Evolutionary conservation across 2,888 invertebrate species (phyloP).

Genomic region (Calephelis perditalis): DNA sequence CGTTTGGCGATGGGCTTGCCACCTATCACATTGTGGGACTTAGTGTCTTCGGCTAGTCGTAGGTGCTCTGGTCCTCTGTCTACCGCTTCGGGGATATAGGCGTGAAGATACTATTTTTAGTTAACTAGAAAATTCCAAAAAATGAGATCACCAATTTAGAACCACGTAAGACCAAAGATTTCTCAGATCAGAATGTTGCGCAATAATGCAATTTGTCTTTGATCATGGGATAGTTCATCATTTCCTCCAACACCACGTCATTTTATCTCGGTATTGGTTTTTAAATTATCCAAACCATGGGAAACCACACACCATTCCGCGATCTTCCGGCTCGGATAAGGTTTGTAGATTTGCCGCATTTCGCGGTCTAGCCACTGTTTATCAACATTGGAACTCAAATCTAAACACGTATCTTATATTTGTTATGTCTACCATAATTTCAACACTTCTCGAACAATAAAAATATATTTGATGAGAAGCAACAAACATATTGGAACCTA

Average conservation of each 20-base stretch:
- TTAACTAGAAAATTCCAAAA: too few relatives aligned
- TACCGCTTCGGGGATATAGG: too few relatives aligned
- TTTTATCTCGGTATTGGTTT: constrained; percentile 66
- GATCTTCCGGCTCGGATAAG: constrained; percentile 67
- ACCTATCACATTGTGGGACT: too few relatives aligned
- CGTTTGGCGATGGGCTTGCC: too few relatives aligned
- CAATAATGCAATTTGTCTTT: constrained; percentile 67
- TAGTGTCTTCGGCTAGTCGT: too few relatives aligned
- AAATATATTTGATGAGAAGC: too few relatives aligned
- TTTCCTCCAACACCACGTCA: constrained; percentile 51
- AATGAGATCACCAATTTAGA: constrained; percentile 20
- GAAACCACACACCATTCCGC: constrained; percentile 67
- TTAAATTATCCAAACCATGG: constrained; percentile 66
- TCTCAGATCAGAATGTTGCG: constrained; percentile 41
- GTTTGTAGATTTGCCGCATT: constrained; percentile 68
- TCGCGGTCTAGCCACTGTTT: constrained; percentile 67
- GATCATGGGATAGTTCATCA: constrained; percentile 66
- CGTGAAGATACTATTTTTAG: too few relatives aligned
- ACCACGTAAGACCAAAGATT: constrained; percentile 48
- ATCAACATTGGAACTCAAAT: constrained; percentile 38
- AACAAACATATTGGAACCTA: too few relatives aligned
- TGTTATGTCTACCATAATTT: constrained; percentile 25
- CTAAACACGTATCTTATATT: constrained; percentile 15
- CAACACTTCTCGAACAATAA: constrained; percentile 29
- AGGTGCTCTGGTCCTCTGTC: too few relatives aligned